These are phyloP conservation scores for Bombus ignitus DNA, from an alignment of 1,140 invertebrate species.

Conservation along the genomic window DNA sequence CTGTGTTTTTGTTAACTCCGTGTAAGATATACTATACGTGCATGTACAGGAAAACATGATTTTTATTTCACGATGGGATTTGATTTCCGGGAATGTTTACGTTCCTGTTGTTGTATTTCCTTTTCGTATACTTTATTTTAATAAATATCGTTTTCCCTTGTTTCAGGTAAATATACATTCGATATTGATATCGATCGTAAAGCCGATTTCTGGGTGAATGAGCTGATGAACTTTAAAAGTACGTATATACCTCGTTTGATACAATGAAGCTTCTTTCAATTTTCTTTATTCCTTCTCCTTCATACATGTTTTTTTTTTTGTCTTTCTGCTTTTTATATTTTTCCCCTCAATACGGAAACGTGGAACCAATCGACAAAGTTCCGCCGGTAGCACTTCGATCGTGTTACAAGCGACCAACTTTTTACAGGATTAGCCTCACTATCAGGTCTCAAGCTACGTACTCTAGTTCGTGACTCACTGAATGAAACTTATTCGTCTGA, in stretches of 20 bases:
- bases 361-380: constrained; percentile 40
- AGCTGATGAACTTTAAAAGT: background rate
- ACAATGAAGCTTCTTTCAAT: background rate
- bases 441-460: constrained; percentile 9
- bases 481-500: constrained; percentile 30
- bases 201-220: constrained; percentile 2
- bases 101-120: too few relatives aligned
- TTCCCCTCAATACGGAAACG: background rate
- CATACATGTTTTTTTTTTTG: background rate
- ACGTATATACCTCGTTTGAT: background rate
- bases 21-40: too few relatives aligned
- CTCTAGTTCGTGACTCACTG: constrained; percentile 10
- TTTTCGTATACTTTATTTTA: too few relatives aligned
- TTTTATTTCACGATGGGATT: background rate
- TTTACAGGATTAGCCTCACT: constrained; percentile 34
- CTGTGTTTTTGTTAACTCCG: too few relatives aligned
- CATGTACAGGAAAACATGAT: background rate
- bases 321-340: background rate
- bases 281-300: background rate
- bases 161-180: constrained; percentile 33
- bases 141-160: background rate
- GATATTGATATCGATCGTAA: background rate
- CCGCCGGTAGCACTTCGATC: background rate
- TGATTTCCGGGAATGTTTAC: background rate
- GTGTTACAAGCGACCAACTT: constrained; percentile 31